Conservation (phyloP, 2,113 vertebrate species). For the Tragelaphus imberbis region DNA sequence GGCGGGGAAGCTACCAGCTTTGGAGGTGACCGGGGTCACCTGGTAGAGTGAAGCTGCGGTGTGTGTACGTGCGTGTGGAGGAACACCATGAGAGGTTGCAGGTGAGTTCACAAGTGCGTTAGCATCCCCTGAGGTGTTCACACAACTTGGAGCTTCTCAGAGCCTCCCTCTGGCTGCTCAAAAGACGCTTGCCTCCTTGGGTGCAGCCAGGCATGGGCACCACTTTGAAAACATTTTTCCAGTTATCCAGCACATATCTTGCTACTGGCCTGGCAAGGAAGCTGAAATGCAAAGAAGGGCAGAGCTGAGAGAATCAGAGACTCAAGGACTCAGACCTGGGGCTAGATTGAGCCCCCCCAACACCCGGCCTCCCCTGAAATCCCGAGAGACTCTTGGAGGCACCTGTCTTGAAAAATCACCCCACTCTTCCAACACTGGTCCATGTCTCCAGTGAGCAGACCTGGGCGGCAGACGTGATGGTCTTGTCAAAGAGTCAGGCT, state of each 20-base stretch:
- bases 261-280: not conserved
- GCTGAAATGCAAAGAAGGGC: not conserved
- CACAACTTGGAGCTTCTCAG: not conserved
- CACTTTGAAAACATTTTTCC: not conserved
- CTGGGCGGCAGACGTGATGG: not conserved
- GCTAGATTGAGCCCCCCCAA: not conserved
- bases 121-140: not conserved
- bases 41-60: not conserved
- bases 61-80: fast-evolving
- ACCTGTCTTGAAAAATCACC: not conserved
- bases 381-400: not conserved
- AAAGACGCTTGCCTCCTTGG: not conserved
- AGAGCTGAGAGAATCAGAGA: not conserved
- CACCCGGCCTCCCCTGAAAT: too few species aligned
- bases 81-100: not conserved
- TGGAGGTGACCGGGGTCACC: not conserved
- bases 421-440: not conserved
- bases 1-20: not conserved
- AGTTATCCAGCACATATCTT: not conserved
- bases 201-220: not conserved
- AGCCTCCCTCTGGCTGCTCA: fast-evolving
- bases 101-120: too few species aligned
- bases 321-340: not conserved
- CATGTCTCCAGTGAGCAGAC: not conserved
- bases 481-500: not conserved